These are phyloP conservation scores for Dromius quadrimaculatus DNA, from an alignment of 2,888 invertebrate species.

Conservation along the genomic window DNA sequence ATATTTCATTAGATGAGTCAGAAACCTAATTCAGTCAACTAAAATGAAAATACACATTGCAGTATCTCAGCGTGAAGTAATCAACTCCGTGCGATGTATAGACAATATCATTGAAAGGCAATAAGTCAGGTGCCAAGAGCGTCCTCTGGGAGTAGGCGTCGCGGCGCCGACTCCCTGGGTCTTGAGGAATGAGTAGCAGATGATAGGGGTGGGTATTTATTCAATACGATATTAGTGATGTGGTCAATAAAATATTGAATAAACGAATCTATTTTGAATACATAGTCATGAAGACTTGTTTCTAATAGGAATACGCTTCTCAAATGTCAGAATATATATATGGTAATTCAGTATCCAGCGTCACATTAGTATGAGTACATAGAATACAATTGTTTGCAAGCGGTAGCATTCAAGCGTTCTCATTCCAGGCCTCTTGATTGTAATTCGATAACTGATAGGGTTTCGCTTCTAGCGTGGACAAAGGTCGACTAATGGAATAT, in stretches of 20 bases:
- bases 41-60: conserved; percentile 14
- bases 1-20: conserved; percentile 14
- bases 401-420: background rate
- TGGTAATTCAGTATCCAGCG: no score
- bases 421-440: background rate
- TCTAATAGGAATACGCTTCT: no score
- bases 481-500: conserved; percentile 1
- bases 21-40: conserved; percentile 18
- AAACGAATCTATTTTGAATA: no score
- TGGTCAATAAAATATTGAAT: no score
- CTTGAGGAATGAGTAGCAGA: background rate
- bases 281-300: no score
- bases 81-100: conserved; percentile 13
- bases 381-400: background rate
- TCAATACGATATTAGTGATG: no score
- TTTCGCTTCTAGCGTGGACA: background rate
- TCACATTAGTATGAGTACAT: no score
- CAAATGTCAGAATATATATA: no score
- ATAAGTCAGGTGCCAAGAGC: conserved; percentile 21
- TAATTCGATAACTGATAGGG: background rate
- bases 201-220: conserved; percentile 3
- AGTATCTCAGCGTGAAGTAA: conserved; percentile 13
- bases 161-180: conserved; percentile 2
- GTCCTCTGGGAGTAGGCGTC: conserved; percentile 6
- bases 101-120: conserved; percentile 32